Evolutionary conservation across 2,113 vertebrate species (phyloP), one percentile per base, ranked within the genome.

Genomic region (Misgurnus anguillicaudatus): DNA sequence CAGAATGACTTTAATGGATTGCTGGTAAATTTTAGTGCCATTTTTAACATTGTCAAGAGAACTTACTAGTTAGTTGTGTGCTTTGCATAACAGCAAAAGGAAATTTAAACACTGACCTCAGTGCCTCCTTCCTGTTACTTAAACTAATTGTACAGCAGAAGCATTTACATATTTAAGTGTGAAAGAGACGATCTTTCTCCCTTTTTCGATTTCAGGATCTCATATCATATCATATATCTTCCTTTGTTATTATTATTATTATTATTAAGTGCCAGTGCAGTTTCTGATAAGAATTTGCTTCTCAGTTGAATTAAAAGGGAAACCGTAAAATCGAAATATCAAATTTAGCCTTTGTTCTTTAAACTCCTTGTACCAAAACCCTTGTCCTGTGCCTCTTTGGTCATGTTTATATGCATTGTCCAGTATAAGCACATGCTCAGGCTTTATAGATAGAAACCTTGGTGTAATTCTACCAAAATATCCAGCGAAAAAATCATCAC

Each of bases 91-190:
- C 6, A 86, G 87, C 80, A 73, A 83, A 87, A 81, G 75, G 62
- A 87, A 87, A 85, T 78, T 77, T 58, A 81, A 38, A 47, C 90
- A 91, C 69, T 76, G 84, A 95, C 92, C 85, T 91, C 91, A 94
- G 95, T 96, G 95, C 95, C 95, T 96, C 93, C 83, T 80, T 91
- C 84, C 14, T 14, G 17, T 73, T 69, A 63, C 57, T 65, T 87
- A 82, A 87, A 77, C 60, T 24, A 78, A 81, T 63, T 65, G 78
- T 83, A 84, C 71, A 84, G 63, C 75, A 51, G 7, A 77, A 61
- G 38, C 81, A 19, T 85, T 84, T 88, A 24, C 87, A 84, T 53
- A 51, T 68, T 48, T 72, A 63, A 84, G 83, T 82, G 84, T 66
- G 87, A 67, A 87, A 82, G 1, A 71, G 83, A 85, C 79, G 48